phyloP scores from a whole-genome alignment of 2,888 invertebrate species.

The Cheilosia grossa region DNA sequence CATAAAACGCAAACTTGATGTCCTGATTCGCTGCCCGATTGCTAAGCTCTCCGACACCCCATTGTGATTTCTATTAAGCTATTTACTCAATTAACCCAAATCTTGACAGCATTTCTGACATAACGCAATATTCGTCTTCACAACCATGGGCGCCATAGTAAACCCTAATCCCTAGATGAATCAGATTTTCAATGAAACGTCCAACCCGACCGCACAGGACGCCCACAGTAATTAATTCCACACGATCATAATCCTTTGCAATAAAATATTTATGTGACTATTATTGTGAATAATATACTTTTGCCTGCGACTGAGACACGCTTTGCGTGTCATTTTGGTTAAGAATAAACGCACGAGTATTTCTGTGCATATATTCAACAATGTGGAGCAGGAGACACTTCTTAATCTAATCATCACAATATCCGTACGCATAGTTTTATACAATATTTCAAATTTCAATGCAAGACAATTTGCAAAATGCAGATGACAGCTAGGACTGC shows the following conservation, averaged over 20 bases:
- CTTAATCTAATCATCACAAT: no score
- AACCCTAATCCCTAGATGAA: slow-evolving; percentile 49
- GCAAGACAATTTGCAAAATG: slow-evolving; percentile 1
- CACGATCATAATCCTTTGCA: slow-evolving; percentile 51
- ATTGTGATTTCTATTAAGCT: slow-evolving; percentile 36
- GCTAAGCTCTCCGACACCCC: not conserved
- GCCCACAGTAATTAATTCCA: slow-evolving; percentile 48
- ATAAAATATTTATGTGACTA: slow-evolving; percentile 50
- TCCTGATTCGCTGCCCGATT: slow-evolving; percentile 14
- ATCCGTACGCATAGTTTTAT: no score
- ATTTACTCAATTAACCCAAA: not conserved
- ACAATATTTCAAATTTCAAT: not conserved
- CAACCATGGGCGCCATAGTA: slow-evolving; percentile 26
- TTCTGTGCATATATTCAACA: no score
- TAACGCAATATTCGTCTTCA: not conserved
- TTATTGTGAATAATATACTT: slow-evolving; percentile 8
- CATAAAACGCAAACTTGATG: slow-evolving; percentile 21
- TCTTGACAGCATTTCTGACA: slow-evolving; percentile 9
- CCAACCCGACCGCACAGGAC: not conserved
- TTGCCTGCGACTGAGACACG: not conserved
- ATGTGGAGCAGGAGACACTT: no score
- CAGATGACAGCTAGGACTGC: slow-evolving; percentile 5
- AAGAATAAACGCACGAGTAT: no score
- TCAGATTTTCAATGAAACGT: slow-evolving; percentile 23
- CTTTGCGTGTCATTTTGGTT: no score